Evolutionary conservation across 2,888 invertebrate genomes (phyloP), one percentile per base, ranked within the genome.

Genomic region (Cephus pygmeus): DNA sequence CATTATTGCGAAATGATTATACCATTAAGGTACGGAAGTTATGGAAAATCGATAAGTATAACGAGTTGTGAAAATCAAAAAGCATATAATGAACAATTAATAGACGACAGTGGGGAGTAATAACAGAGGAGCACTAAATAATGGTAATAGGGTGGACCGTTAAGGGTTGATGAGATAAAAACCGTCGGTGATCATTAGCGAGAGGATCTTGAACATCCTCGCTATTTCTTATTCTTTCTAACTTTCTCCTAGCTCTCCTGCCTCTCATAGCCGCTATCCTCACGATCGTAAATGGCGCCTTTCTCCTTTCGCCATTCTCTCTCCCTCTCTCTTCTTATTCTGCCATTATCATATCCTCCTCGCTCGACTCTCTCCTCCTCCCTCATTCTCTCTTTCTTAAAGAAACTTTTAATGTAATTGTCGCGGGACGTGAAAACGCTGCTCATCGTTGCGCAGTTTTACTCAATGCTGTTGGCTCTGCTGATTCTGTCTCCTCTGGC

Each of bases 381-480:
- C 79, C 81, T 80, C 74, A 68, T 35, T 69, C 33, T 15, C 75
- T 75, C 69, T 31, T 40, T 76, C 84, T 84, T 86, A 84, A 86
- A 85, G 85, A 87, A 87, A 87, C 85, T 87, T 87, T 87, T 87
- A 87, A 87, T 87, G 87, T 86, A 86, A 87, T 87, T 87, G 86
- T 85, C 84, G 85, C 83, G 83, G 84, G 85, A 86, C 85, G 86
- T 87, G 87, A 85, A 87, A 87, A 87, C 85, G 85, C 85, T 86
- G 86, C 87, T 87, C 40, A 9, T 56, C 40, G 40, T 23, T 23
- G 40, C 40, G 40, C 40, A 56, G 40, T 15, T 56, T 56, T 56
- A 56, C 40, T 56, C 40, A 4, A 0, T 56, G 6, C 40, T 6
- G 40, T 15, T 56, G 40, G 40, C 40, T 56, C 23, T 6, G 40